Evolutionary conservation across 2,113 vertebrate species (phyloP).

Genomic region (Anolis carolinensis): DNA sequence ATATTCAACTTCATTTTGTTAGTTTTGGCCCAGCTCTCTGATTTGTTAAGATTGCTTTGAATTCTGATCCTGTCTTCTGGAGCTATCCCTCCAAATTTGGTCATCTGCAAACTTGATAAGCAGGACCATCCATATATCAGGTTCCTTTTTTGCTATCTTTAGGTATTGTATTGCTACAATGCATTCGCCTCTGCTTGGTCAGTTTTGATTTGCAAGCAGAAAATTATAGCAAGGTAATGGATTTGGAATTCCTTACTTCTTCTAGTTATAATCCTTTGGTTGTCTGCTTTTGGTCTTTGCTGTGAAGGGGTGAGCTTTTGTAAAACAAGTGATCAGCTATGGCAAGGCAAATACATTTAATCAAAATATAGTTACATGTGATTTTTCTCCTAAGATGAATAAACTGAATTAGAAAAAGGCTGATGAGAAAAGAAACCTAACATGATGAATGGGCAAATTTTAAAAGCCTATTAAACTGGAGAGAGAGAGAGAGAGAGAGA

Average conservation of each 20-base stretch:
- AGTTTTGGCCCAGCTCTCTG: too few species aligned
- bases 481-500: neutral
- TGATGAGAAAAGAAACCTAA: slow-evolving; percentile 56
- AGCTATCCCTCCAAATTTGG: too few species aligned
- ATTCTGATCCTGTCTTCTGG: too few species aligned
- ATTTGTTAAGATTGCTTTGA: too few species aligned
- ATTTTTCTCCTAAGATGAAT: slow-evolving; percentile 44
- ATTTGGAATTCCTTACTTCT: neutral
- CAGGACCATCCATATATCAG: neutral
- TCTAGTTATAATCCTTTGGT: slow-evolving; percentile 3
- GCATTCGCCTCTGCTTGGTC: neutral
- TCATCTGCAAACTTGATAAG: too few species aligned
- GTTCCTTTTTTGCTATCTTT: neutral
- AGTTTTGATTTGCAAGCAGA: slow-evolving; percentile 11
- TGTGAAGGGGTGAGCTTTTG: neutral
- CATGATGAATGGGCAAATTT: slow-evolving; percentile 65
- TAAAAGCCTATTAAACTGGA: slow-evolving; percentile 64
- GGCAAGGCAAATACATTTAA: slow-evolving; percentile 40
- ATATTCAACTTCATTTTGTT: too few species aligned
- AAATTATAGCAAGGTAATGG: neutral
- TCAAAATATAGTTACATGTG: slow-evolving; percentile 43
- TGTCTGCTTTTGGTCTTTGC: slow-evolving; percentile 10
- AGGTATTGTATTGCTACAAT: neutral
- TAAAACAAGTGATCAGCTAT: slow-evolving; percentile 40
- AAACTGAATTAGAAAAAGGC: slow-evolving; percentile 43